phyloP scores from a whole-genome alignment of 2,888 invertebrate genomes.

The Apamea anceps region DNA sequence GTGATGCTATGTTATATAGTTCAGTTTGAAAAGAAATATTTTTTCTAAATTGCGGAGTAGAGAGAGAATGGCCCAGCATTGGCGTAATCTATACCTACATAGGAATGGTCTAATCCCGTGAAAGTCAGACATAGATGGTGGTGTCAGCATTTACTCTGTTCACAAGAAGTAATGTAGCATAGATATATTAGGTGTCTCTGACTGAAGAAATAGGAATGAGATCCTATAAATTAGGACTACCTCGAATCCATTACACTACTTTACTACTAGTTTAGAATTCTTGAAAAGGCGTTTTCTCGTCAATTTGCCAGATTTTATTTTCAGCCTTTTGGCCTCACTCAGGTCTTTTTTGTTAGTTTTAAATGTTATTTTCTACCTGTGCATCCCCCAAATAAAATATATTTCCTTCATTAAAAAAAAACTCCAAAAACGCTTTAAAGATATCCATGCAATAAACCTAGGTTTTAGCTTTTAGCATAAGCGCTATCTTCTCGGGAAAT shows the following conservation, averaged over 20 bases:
- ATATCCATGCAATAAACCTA: background rate
- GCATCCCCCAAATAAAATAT: too few relatives aligned
- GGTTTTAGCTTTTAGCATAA: background rate
- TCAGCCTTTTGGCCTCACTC: too few relatives aligned
- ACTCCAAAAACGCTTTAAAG: background rate
- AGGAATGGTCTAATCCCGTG: background rate
- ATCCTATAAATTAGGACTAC: background rate
- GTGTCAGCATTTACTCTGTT: background rate
- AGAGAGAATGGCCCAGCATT: background rate
- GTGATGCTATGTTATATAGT: background rate
- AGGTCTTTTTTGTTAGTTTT: too few relatives aligned
- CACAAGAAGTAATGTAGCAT: background rate
- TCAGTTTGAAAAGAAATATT: background rate
- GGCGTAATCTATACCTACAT: background rate
- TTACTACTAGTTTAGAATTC: background rate
- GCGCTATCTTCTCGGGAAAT: slow-evolving; percentile 13
- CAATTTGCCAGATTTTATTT: background rate
- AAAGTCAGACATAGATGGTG: background rate
- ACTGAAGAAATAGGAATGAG: background rate
- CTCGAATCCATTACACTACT: background rate
- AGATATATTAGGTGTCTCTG: background rate
- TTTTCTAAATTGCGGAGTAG: background rate
- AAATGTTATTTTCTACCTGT: too few relatives aligned
- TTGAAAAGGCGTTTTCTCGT: background rate
- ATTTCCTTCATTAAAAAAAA: too few relatives aligned